phyloP scores from a whole-genome alignment of 2,888 invertebrate genomes.

The Limnephilus marmoratus region DNA sequence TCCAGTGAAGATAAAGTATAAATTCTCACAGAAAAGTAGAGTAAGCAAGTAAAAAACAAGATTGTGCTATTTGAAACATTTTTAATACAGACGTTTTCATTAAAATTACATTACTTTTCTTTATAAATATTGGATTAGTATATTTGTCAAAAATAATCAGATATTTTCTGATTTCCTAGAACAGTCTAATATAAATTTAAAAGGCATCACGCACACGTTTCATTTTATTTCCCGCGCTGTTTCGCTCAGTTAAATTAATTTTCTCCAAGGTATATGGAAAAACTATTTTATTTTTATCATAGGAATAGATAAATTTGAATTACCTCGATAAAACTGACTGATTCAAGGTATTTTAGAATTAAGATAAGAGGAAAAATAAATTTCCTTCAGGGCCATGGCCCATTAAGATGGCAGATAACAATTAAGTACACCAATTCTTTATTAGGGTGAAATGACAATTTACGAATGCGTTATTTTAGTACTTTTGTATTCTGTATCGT shows the following conservation, averaged over 20 bases:
- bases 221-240: neutral
- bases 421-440: conserved; percentile 21
- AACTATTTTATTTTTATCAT: neutral
- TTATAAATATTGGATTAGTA: neutral
- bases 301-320: neutral
- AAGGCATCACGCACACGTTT: neutral
- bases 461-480: neutral
- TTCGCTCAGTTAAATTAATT: neutral
- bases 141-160: neutral
- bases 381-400: neutral
- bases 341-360: conserved; percentile 12
- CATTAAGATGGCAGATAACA: conserved; percentile 33
- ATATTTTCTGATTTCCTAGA: neutral
- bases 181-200: neutral
- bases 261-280: neutral
- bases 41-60: no score
- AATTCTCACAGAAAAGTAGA: no score
- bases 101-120: neutral
- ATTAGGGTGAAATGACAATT: conserved; percentile 23
- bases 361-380: conserved; percentile 17
- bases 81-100: no score
- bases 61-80: no score
- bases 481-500: neutral
- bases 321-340: conserved; percentile 13
- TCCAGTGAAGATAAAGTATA: no score